These are phyloP conservation scores for Pseudomyrmex flavicornis DNA, from an alignment of 1,140 invertebrate species.

Conservation along the genomic window DNA sequence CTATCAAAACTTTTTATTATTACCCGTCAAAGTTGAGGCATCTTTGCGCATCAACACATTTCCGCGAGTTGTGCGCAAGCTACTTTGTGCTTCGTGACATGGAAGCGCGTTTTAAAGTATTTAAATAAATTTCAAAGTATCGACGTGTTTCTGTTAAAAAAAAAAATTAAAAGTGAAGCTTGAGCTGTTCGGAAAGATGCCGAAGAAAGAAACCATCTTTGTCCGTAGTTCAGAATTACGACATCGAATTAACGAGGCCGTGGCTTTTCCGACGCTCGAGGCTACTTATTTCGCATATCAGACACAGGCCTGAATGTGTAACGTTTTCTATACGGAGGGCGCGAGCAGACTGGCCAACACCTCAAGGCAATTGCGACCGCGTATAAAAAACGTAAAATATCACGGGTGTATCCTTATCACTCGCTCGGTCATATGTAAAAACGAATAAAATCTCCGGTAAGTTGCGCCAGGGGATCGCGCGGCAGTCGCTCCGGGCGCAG, in stretches of 20 bases:
- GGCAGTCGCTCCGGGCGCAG: conserved; percentile 73
- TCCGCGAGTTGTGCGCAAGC: not conserved
- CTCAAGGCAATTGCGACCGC: conserved; percentile 78
- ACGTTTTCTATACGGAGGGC: conserved; percentile 68
- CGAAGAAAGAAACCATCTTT: conserved; percentile 28
- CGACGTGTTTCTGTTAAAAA: not conserved
- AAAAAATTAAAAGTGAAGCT: too few species aligned
- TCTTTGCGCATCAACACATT: not conserved
- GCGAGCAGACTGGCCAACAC: conserved; percentile 74
- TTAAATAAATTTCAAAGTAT: not conserved
- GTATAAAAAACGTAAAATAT: conserved; percentile 83
- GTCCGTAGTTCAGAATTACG: conserved; percentile 56
- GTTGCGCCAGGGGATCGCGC: conserved; percentile 78
- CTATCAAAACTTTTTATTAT: conserved; percentile 40
- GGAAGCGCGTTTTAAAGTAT: not conserved
- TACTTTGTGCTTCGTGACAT: not conserved
- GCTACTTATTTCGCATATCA: conserved; percentile 80
- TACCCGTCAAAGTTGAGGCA: conserved; percentile 16
- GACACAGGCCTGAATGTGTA: conserved; percentile 66
- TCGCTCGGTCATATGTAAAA: conserved; percentile 79
- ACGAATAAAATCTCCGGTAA: conserved; percentile 82
- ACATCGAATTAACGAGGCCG: conserved; percentile 68
- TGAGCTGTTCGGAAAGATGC: conserved; percentile 5
- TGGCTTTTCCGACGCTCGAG: conserved; percentile 66
- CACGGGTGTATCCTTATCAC: conserved; percentile 79